phyloP scores from a whole-genome alignment of 2,888 invertebrate species.

The Lasioglossum marginatum region DNA sequence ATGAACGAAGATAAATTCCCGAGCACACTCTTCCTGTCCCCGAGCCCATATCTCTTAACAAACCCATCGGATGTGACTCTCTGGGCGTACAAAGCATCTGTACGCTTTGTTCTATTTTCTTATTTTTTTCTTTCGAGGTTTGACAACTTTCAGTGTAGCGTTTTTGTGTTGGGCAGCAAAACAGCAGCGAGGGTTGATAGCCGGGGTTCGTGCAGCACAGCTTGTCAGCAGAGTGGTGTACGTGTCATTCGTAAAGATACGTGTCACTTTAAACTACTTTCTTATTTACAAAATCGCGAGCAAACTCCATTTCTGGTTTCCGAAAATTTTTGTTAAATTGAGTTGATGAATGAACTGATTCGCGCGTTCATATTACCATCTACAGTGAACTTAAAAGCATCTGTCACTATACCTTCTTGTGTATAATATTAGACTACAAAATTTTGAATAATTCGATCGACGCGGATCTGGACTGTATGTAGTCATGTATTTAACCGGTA shows the following conservation, averaged over 20 bases:
- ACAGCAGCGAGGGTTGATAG: constrained; percentile 84
- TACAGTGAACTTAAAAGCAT: not conserved
- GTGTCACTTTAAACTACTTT: constrained; percentile 75
- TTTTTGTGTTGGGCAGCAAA: constrained; percentile 83
- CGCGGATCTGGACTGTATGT: not conserved
- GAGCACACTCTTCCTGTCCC: constrained; percentile 56
- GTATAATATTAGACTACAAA: not conserved
- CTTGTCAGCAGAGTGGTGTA: constrained; percentile 85
- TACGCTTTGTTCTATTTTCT: not conserved
- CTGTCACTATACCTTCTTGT: not conserved
- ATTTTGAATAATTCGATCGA: not conserved
- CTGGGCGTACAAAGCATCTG: not conserved
- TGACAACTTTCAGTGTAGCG: constrained; percentile 78
- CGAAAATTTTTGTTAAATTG: not conserved
- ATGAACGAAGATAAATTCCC: constrained; percentile 47
- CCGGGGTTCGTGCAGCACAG: constrained; percentile 85
- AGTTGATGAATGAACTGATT: too few relatives aligned
- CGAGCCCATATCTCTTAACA: constrained; percentile 67
- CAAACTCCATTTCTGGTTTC: constrained; percentile 57
- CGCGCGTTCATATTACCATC: not conserved
- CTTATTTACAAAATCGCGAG: constrained; percentile 73
- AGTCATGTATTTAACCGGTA: not conserved
- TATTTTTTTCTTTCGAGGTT: constrained; percentile 44
- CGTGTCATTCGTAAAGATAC: constrained; percentile 81
- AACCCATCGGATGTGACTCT: constrained; percentile 55